Base-by-base conservation (phyloP, 2,888 invertebrate species). In the Caenorhabditis angaria region DNA sequence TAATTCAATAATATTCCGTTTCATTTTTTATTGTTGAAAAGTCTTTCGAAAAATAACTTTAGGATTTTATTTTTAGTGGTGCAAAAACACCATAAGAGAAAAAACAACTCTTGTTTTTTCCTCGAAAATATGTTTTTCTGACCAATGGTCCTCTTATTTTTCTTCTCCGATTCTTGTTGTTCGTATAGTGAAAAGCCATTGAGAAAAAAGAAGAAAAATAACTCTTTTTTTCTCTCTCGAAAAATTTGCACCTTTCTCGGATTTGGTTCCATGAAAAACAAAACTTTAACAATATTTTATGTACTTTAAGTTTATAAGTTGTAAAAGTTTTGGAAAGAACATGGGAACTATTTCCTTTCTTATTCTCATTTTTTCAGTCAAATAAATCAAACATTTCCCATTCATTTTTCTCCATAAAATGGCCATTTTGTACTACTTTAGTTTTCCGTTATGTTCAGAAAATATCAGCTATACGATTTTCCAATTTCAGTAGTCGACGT, bases 141-240 rank as follows among this genome's bases (percentile, higher is more conserved):
- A 41, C 41, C 41, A 41, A 41, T 41, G 41, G 41, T 41, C 41
- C 41, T 41, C 41, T 14, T n/a, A n/a, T n/a, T n/a, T 8, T 32
- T 32, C 32, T 10, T 32, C 32, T 32, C 32, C 10, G n/a, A n/a
- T 32, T 32, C 6, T 41, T 41, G 41, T 41, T 41, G 41, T 41
- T 41, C 41, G 41, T 41, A 41, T 41, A 41, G 41, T 41, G 14
- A 41, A 41, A 41, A 41, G 41, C 41, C 41, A 41, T 41, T 41
- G 41, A 41, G 41, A 41, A 14, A 12, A 41, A 14, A 2, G 18
- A 41, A 41, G 18, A 6, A 41, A 14, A 41, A 41, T 41, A 41
- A 41, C 41, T 41, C 6, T 41, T 12, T 3, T 41, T 41, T 41
- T 41, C 18, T 18, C 18, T 41, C 6, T 41, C 18, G n/a, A n/a